Evolutionary conservation across 1,140 invertebrate species (phyloP).

Genomic region (Sipha flava): DNA sequence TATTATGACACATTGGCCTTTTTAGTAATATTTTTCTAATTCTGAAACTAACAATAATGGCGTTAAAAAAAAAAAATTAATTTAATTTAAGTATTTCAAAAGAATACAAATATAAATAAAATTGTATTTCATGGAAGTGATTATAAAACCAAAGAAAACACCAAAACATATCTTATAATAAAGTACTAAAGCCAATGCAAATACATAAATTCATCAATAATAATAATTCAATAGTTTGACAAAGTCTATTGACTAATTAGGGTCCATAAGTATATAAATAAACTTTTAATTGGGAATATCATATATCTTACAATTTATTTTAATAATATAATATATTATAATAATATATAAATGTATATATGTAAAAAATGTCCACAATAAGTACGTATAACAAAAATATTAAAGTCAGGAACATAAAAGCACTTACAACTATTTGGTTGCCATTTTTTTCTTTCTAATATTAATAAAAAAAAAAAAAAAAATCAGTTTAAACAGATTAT

Average conservation of each 20-base stretch:
- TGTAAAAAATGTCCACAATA: constrained; percentile 22
- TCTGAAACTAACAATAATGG: constrained; percentile 10
- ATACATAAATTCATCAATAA: neutral
- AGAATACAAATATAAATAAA: neutral
- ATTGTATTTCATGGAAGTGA: neutral
- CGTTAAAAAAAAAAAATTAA: neutral
- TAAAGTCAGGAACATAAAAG: constrained; percentile 25
- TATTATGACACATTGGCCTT: constrained; percentile 4
- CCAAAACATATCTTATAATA: neutral
- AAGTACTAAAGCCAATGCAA: neutral
- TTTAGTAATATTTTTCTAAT: neutral
- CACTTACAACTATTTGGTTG: constrained; percentile 11
- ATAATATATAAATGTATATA: constrained; percentile 17
- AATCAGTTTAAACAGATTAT: neutral
- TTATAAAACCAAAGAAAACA: neutral
- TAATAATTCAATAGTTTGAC: neutral
- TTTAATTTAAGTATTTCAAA: neutral
- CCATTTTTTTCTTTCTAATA: neutral
- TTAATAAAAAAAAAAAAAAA: neutral
- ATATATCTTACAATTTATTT: neutral
- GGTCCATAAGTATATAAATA: neutral
- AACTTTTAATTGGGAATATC: neutral
- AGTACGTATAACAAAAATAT: constrained; percentile 13
- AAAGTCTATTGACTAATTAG: neutral
- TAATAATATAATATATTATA: neutral